Percentiles rank a stretch among this genome's conserved stretches.
Conservation (phyloP, 2,113 vertebrate genomes). For the Eonycteris spelaea region DNA sequence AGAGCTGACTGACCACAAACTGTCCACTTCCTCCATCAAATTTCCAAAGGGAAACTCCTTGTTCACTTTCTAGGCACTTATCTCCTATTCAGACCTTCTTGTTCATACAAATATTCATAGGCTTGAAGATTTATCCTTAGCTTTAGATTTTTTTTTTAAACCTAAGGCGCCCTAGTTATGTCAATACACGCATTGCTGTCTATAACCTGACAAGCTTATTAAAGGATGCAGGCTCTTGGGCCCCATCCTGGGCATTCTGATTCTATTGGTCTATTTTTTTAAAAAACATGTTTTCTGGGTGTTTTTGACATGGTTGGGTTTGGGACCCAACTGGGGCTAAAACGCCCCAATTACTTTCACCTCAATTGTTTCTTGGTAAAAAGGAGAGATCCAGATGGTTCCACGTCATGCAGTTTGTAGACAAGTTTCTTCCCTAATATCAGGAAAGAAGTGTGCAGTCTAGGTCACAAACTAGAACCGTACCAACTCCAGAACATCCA, state of each 20-base stretch:
- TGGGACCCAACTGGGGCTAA: neutral
- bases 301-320: neutral
- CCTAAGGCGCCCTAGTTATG: neutral
- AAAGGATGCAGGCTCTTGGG: neutral
- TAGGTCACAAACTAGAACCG: neutral
- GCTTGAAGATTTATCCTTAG: neutral
- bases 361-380: neutral
- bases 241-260: neutral
- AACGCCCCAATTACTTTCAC: neutral
- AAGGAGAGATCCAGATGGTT: no score
- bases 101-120: neutral
- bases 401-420: no score
- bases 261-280: fast-evolving
- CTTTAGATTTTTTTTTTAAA: neutral
- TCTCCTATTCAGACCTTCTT: neutral
- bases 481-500: no score
- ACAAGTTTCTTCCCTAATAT: neutral
- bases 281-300: no score
- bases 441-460: fast-evolving
- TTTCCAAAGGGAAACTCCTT: neutral
- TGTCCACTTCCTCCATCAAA: neutral
- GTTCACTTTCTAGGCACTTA: neutral
- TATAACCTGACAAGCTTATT: neutral
- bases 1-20: neutral
- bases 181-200: neutral